Conservation (phyloP, 2,113 vertebrate species). For the Upupa epops region DNA sequence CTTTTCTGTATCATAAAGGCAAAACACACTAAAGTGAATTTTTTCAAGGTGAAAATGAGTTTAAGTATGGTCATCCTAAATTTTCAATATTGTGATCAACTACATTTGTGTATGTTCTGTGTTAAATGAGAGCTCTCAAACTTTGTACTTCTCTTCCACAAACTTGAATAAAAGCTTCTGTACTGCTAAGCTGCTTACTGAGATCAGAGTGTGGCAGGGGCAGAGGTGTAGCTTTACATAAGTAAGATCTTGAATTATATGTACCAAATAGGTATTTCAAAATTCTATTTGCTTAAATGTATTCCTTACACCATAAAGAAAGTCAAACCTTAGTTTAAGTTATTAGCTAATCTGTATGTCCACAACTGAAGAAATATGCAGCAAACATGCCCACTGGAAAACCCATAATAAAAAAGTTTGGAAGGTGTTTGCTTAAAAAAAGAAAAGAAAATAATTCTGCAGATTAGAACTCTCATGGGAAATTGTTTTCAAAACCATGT, state of each 20-base stretch:
- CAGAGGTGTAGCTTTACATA: not conserved
- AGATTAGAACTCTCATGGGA: not conserved
- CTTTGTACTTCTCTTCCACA: not conserved
- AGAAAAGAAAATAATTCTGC: not conserved
- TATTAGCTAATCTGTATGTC: not conserved
- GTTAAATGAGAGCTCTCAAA: not conserved
- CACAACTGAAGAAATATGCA: not conserved
- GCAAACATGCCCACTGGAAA: not conserved
- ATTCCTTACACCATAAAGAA: not conserved
- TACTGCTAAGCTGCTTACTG: not conserved
- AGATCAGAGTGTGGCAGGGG: fast-evolving
- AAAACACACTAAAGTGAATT: not conserved
- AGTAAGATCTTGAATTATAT: fast-evolving
- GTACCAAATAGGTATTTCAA: fast-evolving
- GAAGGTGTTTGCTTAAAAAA: not conserved
- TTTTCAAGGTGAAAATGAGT: not conserved
- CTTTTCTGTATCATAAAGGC: not conserved
- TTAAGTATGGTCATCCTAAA: not conserved
- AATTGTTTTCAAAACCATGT: not conserved
- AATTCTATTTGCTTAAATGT: not conserved
- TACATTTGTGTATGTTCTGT: not conserved
- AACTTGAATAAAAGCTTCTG: not conserved
- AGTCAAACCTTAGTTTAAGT: not conserved
- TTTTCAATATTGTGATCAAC: fast-evolving
- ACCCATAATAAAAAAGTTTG: not conserved